phyloP scores from a whole-genome alignment of 2,113 vertebrate genomes.

The Elephantulus edwardii region DNA sequence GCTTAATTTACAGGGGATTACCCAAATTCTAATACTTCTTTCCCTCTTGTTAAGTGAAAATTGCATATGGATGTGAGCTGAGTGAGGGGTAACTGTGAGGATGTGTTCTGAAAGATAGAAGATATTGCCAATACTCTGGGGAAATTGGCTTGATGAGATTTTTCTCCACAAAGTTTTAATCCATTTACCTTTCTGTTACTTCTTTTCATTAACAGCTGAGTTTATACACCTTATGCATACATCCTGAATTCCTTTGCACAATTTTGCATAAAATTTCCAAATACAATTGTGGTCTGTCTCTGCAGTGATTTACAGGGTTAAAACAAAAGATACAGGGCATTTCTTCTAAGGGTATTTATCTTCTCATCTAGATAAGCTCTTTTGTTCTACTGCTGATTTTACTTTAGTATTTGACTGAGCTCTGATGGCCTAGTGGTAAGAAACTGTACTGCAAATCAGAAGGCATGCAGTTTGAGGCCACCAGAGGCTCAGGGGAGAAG shows the following conservation, averaged over 20 bases:
- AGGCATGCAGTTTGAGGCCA: too few species aligned
- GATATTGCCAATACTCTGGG: not conserved
- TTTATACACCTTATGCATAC: accelerated
- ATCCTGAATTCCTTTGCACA: not conserved
- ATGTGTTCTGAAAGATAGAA: not conserved
- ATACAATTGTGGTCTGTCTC: not conserved
- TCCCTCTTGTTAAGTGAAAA: not conserved
- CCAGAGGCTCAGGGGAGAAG: too few species aligned
- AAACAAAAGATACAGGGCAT: not conserved
- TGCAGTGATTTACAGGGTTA: not conserved
- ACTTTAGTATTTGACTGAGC: constrained; percentile 10
- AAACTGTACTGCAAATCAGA: too few species aligned
- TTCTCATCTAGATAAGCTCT: not conserved
- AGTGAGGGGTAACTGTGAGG: not conserved
- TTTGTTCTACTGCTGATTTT: not conserved
- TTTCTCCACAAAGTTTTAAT: not conserved
- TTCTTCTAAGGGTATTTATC: not conserved
- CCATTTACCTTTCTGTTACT: not conserved
- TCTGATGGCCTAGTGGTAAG: too few species aligned
- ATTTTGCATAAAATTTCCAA: not conserved
- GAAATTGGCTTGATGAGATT: not conserved
- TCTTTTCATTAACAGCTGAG: not conserved
- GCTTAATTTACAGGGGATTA: not conserved
- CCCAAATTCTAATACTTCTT: not conserved
- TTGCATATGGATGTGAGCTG: not conserved